Conservation (phyloP, 1,140 invertebrate species). For the Cotesia glomerata region DNA sequence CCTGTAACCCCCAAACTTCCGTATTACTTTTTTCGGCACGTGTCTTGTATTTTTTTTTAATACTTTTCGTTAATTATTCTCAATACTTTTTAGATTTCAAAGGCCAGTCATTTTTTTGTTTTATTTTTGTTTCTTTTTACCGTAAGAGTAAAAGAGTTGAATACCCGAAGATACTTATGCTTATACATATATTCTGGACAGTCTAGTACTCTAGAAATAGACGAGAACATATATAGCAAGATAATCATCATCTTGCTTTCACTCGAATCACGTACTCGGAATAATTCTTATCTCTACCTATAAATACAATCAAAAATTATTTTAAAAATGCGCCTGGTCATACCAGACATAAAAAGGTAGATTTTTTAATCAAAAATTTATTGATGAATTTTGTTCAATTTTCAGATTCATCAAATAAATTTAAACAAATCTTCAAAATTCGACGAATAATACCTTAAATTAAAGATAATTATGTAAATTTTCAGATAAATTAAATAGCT, state of each 20-base stretch:
- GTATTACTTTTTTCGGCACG: not conserved
- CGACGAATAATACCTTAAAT: no score
- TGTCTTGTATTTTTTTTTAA: not conserved
- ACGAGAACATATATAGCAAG: conserved; percentile 24
- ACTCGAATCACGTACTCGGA: conserved; percentile 23
- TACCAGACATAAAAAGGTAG: no score
- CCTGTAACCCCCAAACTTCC: no score
- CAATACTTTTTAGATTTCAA: not conserved
- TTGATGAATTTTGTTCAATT: no score
- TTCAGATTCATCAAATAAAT: no score
- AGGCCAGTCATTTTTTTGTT: no score
- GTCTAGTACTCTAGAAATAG: conserved; percentile 30
- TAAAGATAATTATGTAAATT: no score
- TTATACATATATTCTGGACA: not conserved
- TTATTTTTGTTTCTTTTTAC: not conserved
- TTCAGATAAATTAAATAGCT: no score
- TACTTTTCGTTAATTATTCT: not conserved
- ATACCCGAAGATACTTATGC: conserved; percentile 25
- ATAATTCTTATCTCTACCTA: not conserved
- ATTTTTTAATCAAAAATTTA: no score
- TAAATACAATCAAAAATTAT: no score
- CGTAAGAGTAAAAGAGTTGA: conserved; percentile 8
- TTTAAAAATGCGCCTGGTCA: no score
- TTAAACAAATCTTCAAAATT: no score
- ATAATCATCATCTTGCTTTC: conserved; percentile 19